phyloP scores from a whole-genome alignment of 92 coral and sea anemone species.

The Scolanthus callimorphus region DNA sequence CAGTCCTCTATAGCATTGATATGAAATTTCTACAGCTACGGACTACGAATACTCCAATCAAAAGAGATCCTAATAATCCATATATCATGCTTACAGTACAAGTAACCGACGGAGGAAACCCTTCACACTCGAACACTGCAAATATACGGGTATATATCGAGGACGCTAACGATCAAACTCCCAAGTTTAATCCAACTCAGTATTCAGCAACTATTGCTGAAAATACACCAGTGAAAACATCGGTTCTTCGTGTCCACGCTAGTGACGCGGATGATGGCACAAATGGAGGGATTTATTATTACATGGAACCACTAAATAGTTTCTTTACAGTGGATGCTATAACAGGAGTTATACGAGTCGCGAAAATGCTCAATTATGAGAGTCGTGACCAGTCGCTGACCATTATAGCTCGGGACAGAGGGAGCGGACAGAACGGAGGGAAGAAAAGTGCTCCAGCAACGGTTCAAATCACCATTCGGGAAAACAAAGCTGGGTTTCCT shows the following conservation, averaged over 20 bases:
- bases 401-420: conserved; percentile 41
- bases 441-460: conserved; percentile 4
- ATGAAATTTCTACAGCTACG: conserved; percentile 36
- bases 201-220: conserved; percentile 21
- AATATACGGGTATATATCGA: conserved; percentile 35
- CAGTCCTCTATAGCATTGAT: not conserved
- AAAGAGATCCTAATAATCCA: conserved; percentile 39
- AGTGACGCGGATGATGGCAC: conserved; percentile 47
- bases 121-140: conserved; percentile 41
- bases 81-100: conserved; percentile 47
- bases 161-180: conserved; percentile 42
- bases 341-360: conserved; percentile 45
- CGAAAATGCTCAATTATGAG: conserved; percentile 16
- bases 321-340: conserved; percentile 50
- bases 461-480: conserved; percentile 1
- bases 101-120: conserved; percentile 36
- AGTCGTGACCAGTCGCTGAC: conserved; percentile 1
- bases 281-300: conserved; percentile 59
- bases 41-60: conserved; percentile 40
- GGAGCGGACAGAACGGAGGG: conserved; percentile 2
- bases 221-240: conserved; percentile 21
- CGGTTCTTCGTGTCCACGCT: conserved; percentile 37
- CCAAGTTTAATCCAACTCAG: conserved; percentile 12
- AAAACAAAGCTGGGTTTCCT: conserved; percentile 24
- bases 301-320: conserved; percentile 14